Evolutionary conservation across 2,113 vertebrate genomes (phyloP), one percentile per base, ranked within the genome.

Genomic region (Blennius ocellaris): DNA sequence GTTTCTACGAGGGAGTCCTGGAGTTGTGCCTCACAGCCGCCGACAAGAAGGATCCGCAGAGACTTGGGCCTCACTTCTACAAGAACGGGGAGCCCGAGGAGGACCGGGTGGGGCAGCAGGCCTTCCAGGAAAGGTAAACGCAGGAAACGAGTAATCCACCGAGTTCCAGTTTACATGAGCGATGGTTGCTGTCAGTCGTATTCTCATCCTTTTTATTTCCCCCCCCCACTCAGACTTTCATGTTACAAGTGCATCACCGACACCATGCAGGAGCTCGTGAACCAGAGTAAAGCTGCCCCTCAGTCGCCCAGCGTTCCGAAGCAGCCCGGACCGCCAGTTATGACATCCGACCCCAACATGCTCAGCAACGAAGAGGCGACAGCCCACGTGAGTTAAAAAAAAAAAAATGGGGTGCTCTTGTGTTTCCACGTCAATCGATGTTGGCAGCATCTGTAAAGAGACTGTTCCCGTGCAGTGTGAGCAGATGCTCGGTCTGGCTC

Each of bases 231-330:
- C 79, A 99, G 97, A 73, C 89, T 99, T 68, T 96, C 90, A 1
- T 96, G 97, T 88, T 99, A 99, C 64, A 99, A 99, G 78, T 99
- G 98, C 79, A 97, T 99, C 86, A 97, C 98, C 16, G 97, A 99
- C 85, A 98, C 97, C 7, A 97, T 98, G 91, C 98, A 99, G 81
- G 98, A 99, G 74, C 89, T 99, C 81, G 96, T 99, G 66, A 98
- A 98, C 90, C 97, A 99, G 81, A 99, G 97, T 85, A 97, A 98
- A 92, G 98, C 97, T 10, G 97, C 97, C 21, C 97, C 97, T 58
- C 98, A 99, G 87, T 99, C 98, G 64, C 98, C 98, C 53, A 99
- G 97, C 36, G 97, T 99, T 54, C 98, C 98, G 1, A 99, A 99
- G 84, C 98, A 99, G 61, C 97, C 98, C 0, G 98, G 98, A 17